These are phyloP conservation scores for Plagiodera versicolora DNA, from an alignment of 2,888 invertebrate species.

Conservation along the genomic window DNA sequence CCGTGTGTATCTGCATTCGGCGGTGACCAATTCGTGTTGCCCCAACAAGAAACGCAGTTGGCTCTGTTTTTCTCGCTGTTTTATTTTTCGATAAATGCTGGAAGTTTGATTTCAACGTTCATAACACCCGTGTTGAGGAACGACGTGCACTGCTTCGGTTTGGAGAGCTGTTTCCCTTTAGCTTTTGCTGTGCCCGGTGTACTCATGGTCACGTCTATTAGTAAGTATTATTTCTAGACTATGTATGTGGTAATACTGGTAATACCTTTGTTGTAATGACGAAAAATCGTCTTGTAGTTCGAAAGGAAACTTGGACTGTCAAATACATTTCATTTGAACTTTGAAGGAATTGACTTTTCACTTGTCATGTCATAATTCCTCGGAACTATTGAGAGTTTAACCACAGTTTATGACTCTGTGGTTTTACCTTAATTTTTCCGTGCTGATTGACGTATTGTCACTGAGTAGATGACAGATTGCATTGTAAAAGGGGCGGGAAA, in stretches of 20 bases:
- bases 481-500: too few relatives aligned
- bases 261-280: too few relatives aligned
- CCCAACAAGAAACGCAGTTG: slow-evolving; percentile 77
- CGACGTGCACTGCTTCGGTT: slow-evolving; percentile 75
- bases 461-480: too few relatives aligned
- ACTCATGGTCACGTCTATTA: slow-evolving; percentile 79
- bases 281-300: too few relatives aligned
- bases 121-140: slow-evolving; percentile 85
- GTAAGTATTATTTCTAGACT: slow-evolving; percentile 56
- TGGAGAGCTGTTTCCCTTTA: slow-evolving; percentile 76
- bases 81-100: slow-evolving; percentile 92
- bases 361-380: too few relatives aligned
- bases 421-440: too few relatives aligned
- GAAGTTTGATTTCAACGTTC: slow-evolving; percentile 85
- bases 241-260: neutral
- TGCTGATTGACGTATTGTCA: too few relatives aligned
- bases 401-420: too few relatives aligned
- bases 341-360: too few relatives aligned
- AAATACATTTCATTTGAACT: too few relatives aligned
- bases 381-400: too few relatives aligned
- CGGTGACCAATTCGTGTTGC: slow-evolving; percentile 87
- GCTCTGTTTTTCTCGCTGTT: slow-evolving; percentile 90
- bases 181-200: slow-evolving; percentile 90
- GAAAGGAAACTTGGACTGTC: too few relatives aligned
- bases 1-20: slow-evolving; percentile 95